Percentiles rank a stretch among this genome's conserved stretches.
Conservation (phyloP, 2,888 invertebrate species). For the Trichopoda pennipes region DNA sequence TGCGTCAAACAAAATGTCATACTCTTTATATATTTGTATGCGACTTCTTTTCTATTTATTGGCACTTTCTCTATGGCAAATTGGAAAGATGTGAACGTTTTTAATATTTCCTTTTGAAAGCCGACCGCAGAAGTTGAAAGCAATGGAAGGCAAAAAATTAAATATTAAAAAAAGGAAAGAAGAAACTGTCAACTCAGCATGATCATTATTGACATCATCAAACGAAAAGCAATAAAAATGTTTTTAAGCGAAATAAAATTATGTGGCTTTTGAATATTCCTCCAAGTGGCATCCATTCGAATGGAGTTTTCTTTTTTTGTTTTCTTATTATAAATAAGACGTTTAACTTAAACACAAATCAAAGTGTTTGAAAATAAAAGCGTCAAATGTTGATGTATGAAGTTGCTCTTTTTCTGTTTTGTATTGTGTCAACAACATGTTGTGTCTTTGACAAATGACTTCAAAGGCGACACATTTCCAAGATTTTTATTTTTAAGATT, state of each 20-base stretch:
- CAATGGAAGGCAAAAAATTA: not conserved
- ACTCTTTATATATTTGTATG: not conserved
- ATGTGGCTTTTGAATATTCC: slow-evolving; percentile 41
- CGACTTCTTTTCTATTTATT: not conserved
- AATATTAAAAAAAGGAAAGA: not conserved
- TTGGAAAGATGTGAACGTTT: not conserved
- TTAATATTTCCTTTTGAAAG: slow-evolving; percentile 53
- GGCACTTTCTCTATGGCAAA: not conserved
- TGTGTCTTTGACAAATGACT: slow-evolving; percentile 64
- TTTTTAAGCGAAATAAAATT: slow-evolving; percentile 42
- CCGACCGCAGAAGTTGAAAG: slow-evolving; percentile 47
- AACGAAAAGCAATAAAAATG: slow-evolving; percentile 41
- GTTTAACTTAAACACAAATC: slow-evolving; percentile 31
- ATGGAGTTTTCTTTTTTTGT: not conserved
- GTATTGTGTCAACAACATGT: slow-evolving; percentile 53
- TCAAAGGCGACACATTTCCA: slow-evolving; percentile 40
- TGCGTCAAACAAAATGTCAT: slow-evolving; percentile 49
- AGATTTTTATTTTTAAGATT: not conserved
- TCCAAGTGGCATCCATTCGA: slow-evolving; percentile 43
- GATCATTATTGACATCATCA: slow-evolving; percentile 39
- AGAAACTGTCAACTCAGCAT: slow-evolving; percentile 66
- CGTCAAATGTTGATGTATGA: slow-evolving; percentile 38
- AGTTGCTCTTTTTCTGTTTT: slow-evolving; percentile 24
- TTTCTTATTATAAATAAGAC: not conserved
- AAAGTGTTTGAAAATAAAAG: slow-evolving; percentile 27